Conservation (phyloP, 2,113 vertebrate species). For the Xyliphius kryptos region DNA sequence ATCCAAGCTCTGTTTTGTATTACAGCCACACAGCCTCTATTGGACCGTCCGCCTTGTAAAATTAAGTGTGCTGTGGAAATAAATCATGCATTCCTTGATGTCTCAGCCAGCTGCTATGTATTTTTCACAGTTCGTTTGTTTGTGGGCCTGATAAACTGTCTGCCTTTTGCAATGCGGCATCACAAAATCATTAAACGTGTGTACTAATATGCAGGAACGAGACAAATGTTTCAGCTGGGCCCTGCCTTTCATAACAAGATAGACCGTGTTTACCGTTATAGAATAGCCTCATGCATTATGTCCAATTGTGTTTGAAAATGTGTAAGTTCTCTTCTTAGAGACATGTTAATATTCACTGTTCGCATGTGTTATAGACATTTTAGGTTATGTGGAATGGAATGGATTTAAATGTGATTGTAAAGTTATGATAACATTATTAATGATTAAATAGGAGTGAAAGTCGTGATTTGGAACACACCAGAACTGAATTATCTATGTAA, state of each 20-base stretch:
- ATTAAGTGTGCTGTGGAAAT: slow-evolving; percentile 31
- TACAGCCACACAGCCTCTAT: slow-evolving; percentile 15
- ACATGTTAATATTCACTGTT: too few relatives aligned
- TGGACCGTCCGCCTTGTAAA: slow-evolving; percentile 17
- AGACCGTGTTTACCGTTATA: too few relatives aligned
- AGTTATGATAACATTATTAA: too few relatives aligned
- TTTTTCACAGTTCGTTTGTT: slow-evolving; percentile 35
- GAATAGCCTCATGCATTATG: too few relatives aligned
- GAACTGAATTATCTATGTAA: slow-evolving; percentile 37
- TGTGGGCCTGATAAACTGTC: slow-evolving; percentile 33
- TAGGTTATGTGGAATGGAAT: too few relatives aligned
- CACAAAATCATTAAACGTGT: slow-evolving; percentile 10
- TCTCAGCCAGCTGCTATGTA: slow-evolving; percentile 48
- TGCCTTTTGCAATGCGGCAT: too few relatives aligned
- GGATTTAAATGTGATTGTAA: too few relatives aligned
- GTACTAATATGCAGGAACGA: not conserved
- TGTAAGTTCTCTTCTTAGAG: too few relatives aligned
- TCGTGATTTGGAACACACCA: slow-evolving; percentile 36
- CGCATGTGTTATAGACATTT: too few relatives aligned
- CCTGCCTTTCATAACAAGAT: not conserved
- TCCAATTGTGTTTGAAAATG: too few relatives aligned
- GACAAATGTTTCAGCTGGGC: not conserved
- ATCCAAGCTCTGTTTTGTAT: slow-evolving; percentile 23
- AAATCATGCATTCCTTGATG: slow-evolving; percentile 45
- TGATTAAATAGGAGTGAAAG: slow-evolving; percentile 60